Percentiles rank a stretch among this genome's conserved stretches.
phyloP scores from a whole-genome alignment of 2,888 invertebrate genomes.

The Lordiphosa fenestrarum region DNA sequence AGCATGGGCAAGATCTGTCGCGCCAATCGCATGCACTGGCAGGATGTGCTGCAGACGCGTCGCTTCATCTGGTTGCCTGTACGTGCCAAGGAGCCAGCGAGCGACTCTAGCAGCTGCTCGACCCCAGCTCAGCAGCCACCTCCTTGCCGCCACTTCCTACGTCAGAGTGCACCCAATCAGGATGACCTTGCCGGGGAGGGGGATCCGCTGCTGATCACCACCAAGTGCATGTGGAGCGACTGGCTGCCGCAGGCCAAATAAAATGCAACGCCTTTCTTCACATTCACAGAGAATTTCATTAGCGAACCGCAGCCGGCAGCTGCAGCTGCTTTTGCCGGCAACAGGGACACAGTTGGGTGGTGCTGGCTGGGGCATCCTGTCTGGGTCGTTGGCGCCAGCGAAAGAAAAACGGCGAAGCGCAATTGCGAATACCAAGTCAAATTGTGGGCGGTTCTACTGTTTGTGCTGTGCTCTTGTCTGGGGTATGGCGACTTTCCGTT shows the following conservation, averaged over 20 bases:
- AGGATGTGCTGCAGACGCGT: constrained; percentile 41
- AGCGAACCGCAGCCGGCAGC: constrained; percentile 14
- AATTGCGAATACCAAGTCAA: too few relatives aligned
- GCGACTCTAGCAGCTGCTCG: too few relatives aligned
- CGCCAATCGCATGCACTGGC: constrained; percentile 48
- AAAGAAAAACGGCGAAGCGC: too few relatives aligned
- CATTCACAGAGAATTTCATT: constrained; percentile 32
- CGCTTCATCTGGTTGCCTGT: constrained; percentile 42
- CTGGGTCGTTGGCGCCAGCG: too few relatives aligned
- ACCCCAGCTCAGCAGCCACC: constrained; percentile 9
- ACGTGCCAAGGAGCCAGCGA: not conserved
- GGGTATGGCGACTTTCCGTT: too few relatives aligned
- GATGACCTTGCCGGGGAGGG: constrained; percentile 36
- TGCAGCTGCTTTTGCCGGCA: not conserved
- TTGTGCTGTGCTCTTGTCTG: too few relatives aligned
- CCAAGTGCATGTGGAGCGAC: constrained; percentile 15
- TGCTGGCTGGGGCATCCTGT: not conserved
- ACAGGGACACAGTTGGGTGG: not conserved
- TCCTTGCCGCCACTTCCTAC: constrained; percentile 38
- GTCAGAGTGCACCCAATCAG: constrained; percentile 38
- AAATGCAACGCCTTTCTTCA: not conserved
- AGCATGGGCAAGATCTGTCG: constrained; percentile 44
- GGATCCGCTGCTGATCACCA: constrained; percentile 50
- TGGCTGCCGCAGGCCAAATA: not conserved
- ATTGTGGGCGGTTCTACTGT: too few relatives aligned